Conservation (phyloP, 2,888 invertebrate species). For the Kuschelorhynchus macadamiae region DNA sequence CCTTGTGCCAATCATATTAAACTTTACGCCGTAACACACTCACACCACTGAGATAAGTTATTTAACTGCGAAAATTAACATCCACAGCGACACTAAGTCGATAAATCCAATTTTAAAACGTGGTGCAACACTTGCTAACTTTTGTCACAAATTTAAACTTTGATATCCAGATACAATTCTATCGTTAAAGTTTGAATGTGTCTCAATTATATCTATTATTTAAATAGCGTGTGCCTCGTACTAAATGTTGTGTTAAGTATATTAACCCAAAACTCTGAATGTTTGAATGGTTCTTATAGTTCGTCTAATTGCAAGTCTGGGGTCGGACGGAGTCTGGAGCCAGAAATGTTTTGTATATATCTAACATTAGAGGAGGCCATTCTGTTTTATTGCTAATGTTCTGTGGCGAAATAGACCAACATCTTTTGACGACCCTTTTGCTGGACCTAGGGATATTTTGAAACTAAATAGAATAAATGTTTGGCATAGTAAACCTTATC, state of each 20-base stretch:
- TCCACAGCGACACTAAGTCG: not conserved
- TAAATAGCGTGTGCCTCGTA: constrained; percentile 32
- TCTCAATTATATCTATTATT: constrained; percentile 39
- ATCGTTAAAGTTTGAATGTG: constrained; percentile 34
- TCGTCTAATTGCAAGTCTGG: constrained; percentile 44
- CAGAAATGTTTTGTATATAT: constrained; percentile 35
- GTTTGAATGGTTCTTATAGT: constrained; percentile 54
- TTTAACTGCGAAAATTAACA: too few relatives aligned
- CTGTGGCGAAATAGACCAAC: constrained; percentile 43
- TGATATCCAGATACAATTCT: constrained; percentile 19
- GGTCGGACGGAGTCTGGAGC: constrained; percentile 24
- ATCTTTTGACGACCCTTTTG: constrained; percentile 45
- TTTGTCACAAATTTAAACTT: constrained; percentile 31
- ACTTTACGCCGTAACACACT: too few relatives aligned
- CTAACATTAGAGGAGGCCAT: constrained; percentile 42
- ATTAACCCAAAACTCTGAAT: constrained; percentile 51
- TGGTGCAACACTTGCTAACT: constrained; percentile 13
- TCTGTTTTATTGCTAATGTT: constrained; percentile 48
- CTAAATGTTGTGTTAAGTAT: constrained; percentile 41
- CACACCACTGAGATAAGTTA: too few relatives aligned
- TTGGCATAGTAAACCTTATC: constrained; percentile 39
- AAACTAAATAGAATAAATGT: constrained; percentile 41
- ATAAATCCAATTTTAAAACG: constrained; percentile 2
- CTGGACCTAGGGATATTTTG: constrained; percentile 34
- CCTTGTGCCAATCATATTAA: too few relatives aligned